Evolutionary conservation across 1,140 invertebrate species (phyloP).

Genomic region (Trachymyrmex cornetzi): DNA sequence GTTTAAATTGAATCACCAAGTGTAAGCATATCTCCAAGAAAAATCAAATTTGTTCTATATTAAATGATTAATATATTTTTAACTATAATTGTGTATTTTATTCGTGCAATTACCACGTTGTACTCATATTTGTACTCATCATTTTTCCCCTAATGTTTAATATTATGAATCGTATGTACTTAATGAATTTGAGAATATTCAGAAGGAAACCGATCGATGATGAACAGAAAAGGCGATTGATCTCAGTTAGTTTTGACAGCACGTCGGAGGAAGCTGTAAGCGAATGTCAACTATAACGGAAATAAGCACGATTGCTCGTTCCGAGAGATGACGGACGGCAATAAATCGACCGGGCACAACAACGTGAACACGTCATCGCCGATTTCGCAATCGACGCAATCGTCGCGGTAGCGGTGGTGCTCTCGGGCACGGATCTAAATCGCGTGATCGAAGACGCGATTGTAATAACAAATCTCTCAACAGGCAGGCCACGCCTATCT

Average conservation of each 20-base stretch:
- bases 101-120: no score
- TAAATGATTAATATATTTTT: no score
- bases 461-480: constrained; percentile 80
- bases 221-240: neutral
- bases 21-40: no score
- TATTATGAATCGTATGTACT: no score
- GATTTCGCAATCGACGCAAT: constrained; percentile 51
- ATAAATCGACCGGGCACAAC: constrained; percentile 19
- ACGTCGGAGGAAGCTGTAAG: neutral
- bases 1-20: no score
- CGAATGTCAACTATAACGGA: neutral
- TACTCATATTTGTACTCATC: no score
- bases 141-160: no score
- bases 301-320: neutral
- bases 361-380: neutral
- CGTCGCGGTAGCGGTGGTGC: constrained; percentile 29
- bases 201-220: no score
- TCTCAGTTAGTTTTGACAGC: neutral
- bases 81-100: no score
- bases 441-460: constrained; percentile 76
- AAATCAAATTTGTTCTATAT: no score
- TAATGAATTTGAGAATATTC: no score
- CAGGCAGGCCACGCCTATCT: constrained; percentile 77
- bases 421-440: constrained; percentile 67
- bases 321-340: neutral